Evolutionary conservation across 2,888 invertebrate genomes (phyloP), one percentile per base, ranked within the genome.

Genomic region (Eupithecia vulgata): DNA sequence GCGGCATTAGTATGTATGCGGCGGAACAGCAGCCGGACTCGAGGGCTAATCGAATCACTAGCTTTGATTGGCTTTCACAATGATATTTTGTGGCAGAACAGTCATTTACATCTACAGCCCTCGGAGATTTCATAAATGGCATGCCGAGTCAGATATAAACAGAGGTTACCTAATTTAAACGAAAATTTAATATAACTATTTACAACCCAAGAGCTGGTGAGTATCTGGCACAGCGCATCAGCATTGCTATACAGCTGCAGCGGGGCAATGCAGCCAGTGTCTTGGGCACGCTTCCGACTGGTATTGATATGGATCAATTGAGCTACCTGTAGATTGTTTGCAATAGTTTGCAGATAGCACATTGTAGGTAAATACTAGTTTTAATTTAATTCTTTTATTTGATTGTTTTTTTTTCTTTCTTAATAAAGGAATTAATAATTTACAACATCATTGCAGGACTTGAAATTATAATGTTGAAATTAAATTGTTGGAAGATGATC

Each of bases 1-100:
- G 79, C 80, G 78, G 79, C 76, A 86, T 84, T 86, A 84, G 81
- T 81, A 81, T 81, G 81, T 79, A 79, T 76, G 76, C 74, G 71
- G 78, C 48, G 76, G 75, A 78, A 77, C 80, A 68, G 71, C 76
- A 67, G 71, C 71, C 71, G 70, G 73, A 71, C 73, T 70, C 69
- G 52, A 45, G 70, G 73, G 73, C 74, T 78, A 77, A 78, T 76
- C 75, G 72, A 73, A 76, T 76, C 57, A 77, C 72, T 75, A 73
- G 74, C 72, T 77, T 74, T 76, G 74, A 79, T 79, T 78, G 73
- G 68, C 68, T 72, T 70, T 69, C 30, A 10, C 42, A 59, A 75
- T 70, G 35, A 72, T 70, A 70, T 59, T 64, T 72, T 65, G 34
- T 65, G 57, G 45, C 45, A 68, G 68, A 66, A 13, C 10, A 69